Conservation (phyloP, 2,888 invertebrate species). For the Helobdella robusta region DNA sequence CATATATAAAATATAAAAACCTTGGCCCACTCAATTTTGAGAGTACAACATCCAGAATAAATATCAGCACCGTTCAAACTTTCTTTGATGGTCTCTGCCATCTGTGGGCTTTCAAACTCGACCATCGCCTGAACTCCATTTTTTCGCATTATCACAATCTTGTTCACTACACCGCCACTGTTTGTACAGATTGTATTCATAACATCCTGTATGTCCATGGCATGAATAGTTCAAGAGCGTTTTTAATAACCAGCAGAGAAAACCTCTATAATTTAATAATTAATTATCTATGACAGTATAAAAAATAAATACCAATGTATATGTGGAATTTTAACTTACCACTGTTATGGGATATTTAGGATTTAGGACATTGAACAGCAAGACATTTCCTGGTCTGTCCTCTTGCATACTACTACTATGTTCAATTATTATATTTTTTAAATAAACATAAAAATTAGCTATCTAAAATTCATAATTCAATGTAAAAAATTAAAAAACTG, state of each 20-base stretch:
- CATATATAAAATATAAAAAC: slow-evolving; percentile 52
- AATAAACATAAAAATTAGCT: neutral
- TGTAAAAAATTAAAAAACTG: neutral
- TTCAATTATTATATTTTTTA: neutral
- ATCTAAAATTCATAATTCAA: neutral
- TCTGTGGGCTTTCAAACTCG: slow-evolving; percentile 90
- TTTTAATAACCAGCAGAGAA: too few relatives aligned
- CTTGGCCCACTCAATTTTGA: slow-evolving; percentile 98
- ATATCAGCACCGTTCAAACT: slow-evolving; percentile 95
- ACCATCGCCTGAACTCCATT: slow-evolving; percentile 98
- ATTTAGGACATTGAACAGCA: slow-evolving; percentile 93
- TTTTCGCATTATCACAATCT: slow-evolving; percentile 97
- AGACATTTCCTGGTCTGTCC: slow-evolving; percentile 66
- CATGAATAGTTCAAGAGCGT: neutral
- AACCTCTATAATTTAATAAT: too few relatives aligned
- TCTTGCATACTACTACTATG: slow-evolving; percentile 10
- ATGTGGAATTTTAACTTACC: slow-evolving; percentile 60
- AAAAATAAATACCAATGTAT: neutral
- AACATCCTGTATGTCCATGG: slow-evolving; percentile 71
- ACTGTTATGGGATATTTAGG: slow-evolving; percentile 98
- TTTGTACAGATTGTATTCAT: slow-evolving; percentile 91
- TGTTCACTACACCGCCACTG: slow-evolving; percentile 77
- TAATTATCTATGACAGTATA: neutral
- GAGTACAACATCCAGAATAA: slow-evolving; percentile 96
- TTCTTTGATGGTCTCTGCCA: slow-evolving; percentile 85